Percentiles rank a stretch among this genome's conserved stretches.
Evolutionary conservation across 1,140 invertebrate species (phyloP).

Genomic region (Pogonognathellus flavescens): DNA sequence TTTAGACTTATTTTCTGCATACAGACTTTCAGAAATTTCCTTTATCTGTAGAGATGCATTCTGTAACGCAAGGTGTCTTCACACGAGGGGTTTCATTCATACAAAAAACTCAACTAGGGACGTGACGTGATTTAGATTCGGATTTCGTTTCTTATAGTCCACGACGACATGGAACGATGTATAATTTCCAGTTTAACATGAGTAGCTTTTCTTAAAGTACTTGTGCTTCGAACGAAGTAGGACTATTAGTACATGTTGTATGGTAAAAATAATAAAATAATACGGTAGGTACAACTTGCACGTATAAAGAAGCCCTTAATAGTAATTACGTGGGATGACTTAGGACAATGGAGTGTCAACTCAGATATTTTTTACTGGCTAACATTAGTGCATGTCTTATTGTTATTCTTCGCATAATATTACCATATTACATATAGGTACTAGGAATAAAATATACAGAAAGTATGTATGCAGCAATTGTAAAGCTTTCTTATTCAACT

Average conservation of each 20-base stretch:
- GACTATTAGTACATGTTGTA: background rate
- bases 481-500: background rate
- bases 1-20: constrained; percentile 37
- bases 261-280: no score
- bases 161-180: constrained; percentile 19
- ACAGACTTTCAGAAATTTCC: constrained; percentile 12
- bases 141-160: constrained; percentile 39
- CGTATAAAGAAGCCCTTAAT: constrained; percentile 17
- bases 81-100: constrained; percentile 33
- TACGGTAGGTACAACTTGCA: background rate
- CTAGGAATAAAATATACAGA: no score
- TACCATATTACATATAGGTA: no score
- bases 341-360: constrained; percentile 41
- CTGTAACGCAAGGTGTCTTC: constrained; percentile 30
- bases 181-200: constrained; percentile 35
- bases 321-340: constrained; percentile 43
- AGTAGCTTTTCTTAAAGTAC: constrained; percentile 35
- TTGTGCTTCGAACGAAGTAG: background rate
- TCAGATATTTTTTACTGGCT: constrained; percentile 10
- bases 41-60: background rate
- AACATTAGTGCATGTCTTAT: no score
- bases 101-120: constrained; percentile 38
- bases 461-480: no score
- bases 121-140: constrained; percentile 48
- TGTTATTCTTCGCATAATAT: background rate